Conservation (phyloP, 2,113 vertebrate genomes). For the Rana temporaria region DNA sequence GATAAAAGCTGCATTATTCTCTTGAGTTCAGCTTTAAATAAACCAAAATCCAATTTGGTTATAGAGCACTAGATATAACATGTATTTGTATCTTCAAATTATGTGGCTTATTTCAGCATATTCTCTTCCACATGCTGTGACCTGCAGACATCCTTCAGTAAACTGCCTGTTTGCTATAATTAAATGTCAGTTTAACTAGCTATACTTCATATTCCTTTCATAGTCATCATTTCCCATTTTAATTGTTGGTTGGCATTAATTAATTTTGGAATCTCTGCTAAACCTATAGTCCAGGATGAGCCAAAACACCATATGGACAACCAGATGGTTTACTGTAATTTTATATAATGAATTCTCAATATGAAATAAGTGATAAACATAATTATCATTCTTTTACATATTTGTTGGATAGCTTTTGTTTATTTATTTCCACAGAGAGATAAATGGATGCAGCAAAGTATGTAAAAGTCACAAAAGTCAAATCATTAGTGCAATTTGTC, state of each 20-base stretch:
- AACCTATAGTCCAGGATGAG: slow-evolving; percentile 19
- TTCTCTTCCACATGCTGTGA: no score
- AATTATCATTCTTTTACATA: slow-evolving; percentile 45
- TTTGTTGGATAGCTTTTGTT: slow-evolving; percentile 25
- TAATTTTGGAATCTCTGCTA: slow-evolving; percentile 21
- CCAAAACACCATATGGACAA: slow-evolving; percentile 39
- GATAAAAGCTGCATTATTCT: no score
- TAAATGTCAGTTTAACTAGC: neutral
- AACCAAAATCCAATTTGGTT: no score
- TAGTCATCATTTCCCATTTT: slow-evolving; percentile 17
- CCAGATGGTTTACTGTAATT: slow-evolving; percentile 50
- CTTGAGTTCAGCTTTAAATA: no score
- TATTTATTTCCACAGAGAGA: slow-evolving; percentile 18
- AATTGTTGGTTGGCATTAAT: slow-evolving; percentile 14
- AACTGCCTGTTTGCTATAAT: neutral
- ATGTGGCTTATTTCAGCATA: no score
- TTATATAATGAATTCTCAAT: slow-evolving; percentile 47
- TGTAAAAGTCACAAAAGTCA: slow-evolving; percentile 39
- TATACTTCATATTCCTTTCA: slow-evolving; percentile 5
- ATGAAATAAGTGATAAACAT: slow-evolving; percentile 44
- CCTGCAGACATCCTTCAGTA: no score
- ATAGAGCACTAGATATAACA: no score
- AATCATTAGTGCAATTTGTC: slow-evolving; percentile 43
- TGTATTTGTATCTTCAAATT: no score
- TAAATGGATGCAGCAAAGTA: slow-evolving; percentile 42